phyloP scores from a whole-genome alignment of 2,888 invertebrate genomes.

The Acronicta alni region DNA sequence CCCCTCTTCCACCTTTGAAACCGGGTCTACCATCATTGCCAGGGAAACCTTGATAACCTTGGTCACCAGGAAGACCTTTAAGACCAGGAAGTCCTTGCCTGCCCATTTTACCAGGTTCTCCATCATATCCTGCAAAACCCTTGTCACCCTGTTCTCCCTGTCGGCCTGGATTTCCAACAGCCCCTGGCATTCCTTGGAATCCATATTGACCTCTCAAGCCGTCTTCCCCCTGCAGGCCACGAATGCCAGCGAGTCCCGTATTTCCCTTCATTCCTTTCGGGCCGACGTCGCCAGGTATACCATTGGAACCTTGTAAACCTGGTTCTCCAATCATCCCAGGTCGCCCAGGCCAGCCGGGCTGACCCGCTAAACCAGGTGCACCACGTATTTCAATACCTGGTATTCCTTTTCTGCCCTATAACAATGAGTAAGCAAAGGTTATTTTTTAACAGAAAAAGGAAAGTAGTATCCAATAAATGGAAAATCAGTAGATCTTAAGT shows the following conservation, averaged over 20 bases:
- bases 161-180: constrained; percentile 64
- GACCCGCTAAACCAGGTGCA: constrained; percentile 90
- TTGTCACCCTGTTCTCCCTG: constrained; percentile 93
- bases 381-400: constrained; percentile 40
- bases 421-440: neutral
- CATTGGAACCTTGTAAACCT: constrained; percentile 81
- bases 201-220: constrained; percentile 80
- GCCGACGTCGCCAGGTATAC: constrained; percentile 81
- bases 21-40: constrained; percentile 74
- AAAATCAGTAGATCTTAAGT: too few relatives aligned
- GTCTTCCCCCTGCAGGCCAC: constrained; percentile 75
- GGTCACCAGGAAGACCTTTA: constrained; percentile 69
- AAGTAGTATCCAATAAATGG: too few relatives aligned
- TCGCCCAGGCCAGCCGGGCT: constrained; percentile 92
- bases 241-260: constrained; percentile 77
- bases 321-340: constrained; percentile 89
- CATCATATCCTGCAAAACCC: constrained; percentile 90
- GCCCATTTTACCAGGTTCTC: constrained; percentile 78
- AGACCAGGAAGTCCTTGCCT: constrained; percentile 64
- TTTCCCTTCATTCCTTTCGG: constrained; percentile 89
- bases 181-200: constrained; percentile 81
- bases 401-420: constrained; percentile 82
- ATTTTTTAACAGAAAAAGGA: neutral
- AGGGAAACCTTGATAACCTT: constrained; percentile 63
- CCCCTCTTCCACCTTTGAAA: constrained; percentile 84